Evolutionary conservation across 2,888 invertebrate species (phyloP).

Genomic region (Electrophaes corylata): DNA sequence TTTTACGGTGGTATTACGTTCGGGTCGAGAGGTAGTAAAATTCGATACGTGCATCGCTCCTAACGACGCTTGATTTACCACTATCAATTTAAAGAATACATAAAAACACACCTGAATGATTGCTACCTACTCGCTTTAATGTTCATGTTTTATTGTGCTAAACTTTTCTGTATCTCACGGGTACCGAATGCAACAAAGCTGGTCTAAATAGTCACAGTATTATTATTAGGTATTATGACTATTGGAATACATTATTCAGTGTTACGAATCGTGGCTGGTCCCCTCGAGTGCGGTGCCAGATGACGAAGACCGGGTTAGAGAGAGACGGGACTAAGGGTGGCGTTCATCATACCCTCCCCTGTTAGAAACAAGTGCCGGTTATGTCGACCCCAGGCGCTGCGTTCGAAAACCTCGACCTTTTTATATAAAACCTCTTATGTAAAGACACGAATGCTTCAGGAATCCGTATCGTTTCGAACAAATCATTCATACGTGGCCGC

Average conservation of each 20-base stretch:
- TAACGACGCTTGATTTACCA: constrained; percentile 79
- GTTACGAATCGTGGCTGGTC: constrained; percentile 79
- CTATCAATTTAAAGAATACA: constrained; percentile 74
- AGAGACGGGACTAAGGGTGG: constrained; percentile 70
- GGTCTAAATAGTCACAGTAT: constrained; percentile 43
- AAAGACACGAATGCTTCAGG: constrained; percentile 33
- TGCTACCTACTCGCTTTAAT: constrained; percentile 62
- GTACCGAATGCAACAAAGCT: constrained; percentile 21
- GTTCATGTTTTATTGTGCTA: constrained; percentile 60
- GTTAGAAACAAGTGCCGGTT: constrained; percentile 76
- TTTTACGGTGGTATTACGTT: constrained; percentile 75
- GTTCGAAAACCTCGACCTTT: constrained; percentile 71
- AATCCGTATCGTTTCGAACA: constrained; percentile 48
- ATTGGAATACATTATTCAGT: constrained; percentile 78
- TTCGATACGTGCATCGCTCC: constrained; percentile 73
- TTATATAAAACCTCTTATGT: constrained; percentile 39
- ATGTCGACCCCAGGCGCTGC: constrained; percentile 77
- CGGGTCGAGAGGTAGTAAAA: constrained; percentile 72
- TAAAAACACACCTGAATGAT: constrained; percentile 71
- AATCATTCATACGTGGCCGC: constrained; percentile 61
- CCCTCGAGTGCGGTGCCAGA: constrained; percentile 75
- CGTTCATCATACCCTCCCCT: constrained; percentile 77
- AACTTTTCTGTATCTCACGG: constrained; percentile 48
- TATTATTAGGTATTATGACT: constrained; percentile 63
- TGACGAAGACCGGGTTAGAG: constrained; percentile 63